These are phyloP conservation scores for Tangachromis dhanisi DNA, from an alignment of 2,113 vertebrate genomes.

Conservation along the genomic window DNA sequence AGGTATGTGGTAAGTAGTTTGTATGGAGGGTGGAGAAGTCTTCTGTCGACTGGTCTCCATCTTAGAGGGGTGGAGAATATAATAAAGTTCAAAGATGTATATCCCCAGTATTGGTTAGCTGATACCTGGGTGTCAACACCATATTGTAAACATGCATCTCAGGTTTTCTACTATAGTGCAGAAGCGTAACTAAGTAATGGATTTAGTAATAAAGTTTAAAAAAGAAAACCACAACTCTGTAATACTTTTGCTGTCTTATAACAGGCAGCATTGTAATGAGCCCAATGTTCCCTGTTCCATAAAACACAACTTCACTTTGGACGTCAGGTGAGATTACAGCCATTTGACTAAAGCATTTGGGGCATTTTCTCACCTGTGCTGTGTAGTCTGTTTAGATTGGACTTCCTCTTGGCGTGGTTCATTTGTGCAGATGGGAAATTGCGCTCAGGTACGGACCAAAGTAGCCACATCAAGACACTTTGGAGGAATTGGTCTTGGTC, in stretches of 20 bases:
- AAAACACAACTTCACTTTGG: neutral
- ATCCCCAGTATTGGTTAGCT: accelerated
- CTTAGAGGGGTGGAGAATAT: neutral
- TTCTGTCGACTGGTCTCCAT: neutral
- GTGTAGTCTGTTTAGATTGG: neutral
- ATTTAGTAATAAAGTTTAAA: neutral
- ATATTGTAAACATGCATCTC: neutral
- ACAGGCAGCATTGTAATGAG: neutral
- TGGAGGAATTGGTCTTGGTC: neutral
- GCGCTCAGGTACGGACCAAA: neutral
- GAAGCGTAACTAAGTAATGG: accelerated
- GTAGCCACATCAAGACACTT: neutral
- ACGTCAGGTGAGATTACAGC: neutral
- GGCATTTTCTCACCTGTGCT: neutral
- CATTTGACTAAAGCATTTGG: neutral
- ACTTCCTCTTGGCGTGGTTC: neutral
- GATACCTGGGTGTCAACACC: accelerated
- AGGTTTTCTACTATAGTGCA: neutral
- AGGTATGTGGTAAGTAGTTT: neutral
- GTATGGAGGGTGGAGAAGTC: neutral
- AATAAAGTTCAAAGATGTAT: neutral
- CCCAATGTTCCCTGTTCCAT: neutral
- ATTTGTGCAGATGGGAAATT: neutral
- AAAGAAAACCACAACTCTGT: neutral
- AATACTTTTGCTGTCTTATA: neutral